phyloP scores from a whole-genome alignment of 2,113 vertebrate species.

The Jacana jacana region DNA sequence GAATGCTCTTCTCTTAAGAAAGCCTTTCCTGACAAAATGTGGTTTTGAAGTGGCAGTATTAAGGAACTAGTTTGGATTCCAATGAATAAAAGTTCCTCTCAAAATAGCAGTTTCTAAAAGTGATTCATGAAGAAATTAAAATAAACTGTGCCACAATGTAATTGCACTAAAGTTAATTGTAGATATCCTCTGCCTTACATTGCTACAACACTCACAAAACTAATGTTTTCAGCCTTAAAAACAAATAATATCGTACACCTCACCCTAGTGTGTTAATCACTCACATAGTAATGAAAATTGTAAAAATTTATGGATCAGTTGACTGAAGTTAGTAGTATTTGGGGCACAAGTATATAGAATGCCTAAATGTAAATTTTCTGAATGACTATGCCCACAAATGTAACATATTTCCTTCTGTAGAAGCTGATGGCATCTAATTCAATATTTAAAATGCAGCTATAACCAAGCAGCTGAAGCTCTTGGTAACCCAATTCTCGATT shows the following conservation, averaged over 20 bases:
- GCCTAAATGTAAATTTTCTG: not conserved
- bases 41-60: not conserved
- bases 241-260: not conserved
- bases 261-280: not conserved
- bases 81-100: not conserved
- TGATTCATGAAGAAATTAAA: not conserved
- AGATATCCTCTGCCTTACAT: not conserved
- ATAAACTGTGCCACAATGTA: not conserved
- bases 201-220: not conserved
- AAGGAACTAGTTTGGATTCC: not conserved
- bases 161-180: not conserved
- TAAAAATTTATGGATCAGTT: not conserved
- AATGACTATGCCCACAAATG: not conserved
- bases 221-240: not conserved
- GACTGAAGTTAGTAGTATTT: not conserved
- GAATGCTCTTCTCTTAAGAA: not conserved
- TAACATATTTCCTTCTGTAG: not conserved
- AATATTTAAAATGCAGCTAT: not conserved
- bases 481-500: not conserved
- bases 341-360: not conserved
- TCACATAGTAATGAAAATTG: not conserved
- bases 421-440: not conserved
- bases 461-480: not conserved
- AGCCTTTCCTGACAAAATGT: not conserved
- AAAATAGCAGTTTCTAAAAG: not conserved